These are phyloP conservation scores for Grus americana DNA, from an alignment of 2,113 vertebrate species.

Conservation along the genomic window DNA sequence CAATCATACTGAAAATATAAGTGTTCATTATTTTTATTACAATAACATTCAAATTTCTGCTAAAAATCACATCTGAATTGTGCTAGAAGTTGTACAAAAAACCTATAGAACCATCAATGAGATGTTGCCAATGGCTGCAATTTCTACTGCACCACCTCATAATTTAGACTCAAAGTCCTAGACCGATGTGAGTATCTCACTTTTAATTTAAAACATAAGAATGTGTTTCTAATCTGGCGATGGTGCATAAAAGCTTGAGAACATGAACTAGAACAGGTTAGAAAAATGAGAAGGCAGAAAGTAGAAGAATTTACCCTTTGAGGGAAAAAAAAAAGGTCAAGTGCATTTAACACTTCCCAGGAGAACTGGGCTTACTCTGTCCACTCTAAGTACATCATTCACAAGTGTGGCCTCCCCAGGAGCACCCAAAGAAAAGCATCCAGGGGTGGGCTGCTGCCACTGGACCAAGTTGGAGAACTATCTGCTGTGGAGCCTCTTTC, in stretches of 20 bases:
- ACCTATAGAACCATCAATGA: neutral
- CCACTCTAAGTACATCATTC: neutral
- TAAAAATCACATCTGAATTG: neutral
- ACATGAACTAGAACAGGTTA: neutral
- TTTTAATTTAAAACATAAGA: neutral
- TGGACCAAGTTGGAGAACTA: neutral
- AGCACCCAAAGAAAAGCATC: neutral
- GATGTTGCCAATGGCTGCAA: neutral
- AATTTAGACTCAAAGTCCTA: neutral
- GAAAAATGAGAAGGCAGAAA: neutral
- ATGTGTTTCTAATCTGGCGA: neutral
- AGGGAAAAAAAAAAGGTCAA: neutral
- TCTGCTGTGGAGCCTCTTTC: neutral
- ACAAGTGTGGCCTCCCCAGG: neutral
- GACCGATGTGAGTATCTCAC: neutral
- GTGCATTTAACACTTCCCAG: neutral
- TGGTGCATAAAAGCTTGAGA: neutral
- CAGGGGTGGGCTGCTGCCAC: neutral
- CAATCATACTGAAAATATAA: neutral
- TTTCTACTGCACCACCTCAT: neutral
- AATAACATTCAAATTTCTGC: neutral
- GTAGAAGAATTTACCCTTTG: neutral
- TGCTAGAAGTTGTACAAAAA: neutral
- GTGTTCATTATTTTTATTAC: neutral
- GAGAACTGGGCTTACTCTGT: neutral